Evolutionary conservation across 2,888 invertebrate species (phyloP), one percentile per base, ranked within the genome.

Genomic region (Polymixis lichenea): DNA sequence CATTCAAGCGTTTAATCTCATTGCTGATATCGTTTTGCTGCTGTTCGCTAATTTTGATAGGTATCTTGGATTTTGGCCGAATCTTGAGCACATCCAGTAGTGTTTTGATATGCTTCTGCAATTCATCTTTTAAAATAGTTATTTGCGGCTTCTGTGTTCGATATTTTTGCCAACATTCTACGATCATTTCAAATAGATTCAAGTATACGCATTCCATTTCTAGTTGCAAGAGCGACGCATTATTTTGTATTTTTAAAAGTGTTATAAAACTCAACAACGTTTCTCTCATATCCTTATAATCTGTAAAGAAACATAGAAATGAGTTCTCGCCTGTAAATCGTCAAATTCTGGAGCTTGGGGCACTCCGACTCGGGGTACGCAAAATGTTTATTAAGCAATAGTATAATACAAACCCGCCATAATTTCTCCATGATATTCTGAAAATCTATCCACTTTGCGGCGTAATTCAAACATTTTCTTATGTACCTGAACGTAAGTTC

Each of bases 41-140:
- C 80, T 95, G 95, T 88, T 92, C 89, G 79, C 94, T 95, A 71
- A 96, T 89, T 88, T 95, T 95, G 4, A 91, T 80, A 53, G 89
- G 80, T 25, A 72, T 68, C n/a, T 72, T 81, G 0, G 83, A 78
- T 17, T 75, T 84, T 0, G 66, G 13, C 17, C 90, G 91, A 13
- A 86, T 86, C 2, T 75, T 75, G 9, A 95, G 89, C 43, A 88
- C 85, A 7, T 62, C 61, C 73, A 92, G 91, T 75, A 95, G 78
- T 2, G 90, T 73, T 75, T 87, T 72, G 4, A 93, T 87, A 78
- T 91, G 89, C 19, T 76, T 67, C 0, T 74, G 53, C 25, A 94
- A 72, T 68, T 92, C 88, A 0, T 81, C 62, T n/a, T 84, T 75
- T 19, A 94, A 79, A 19, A 38, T 66, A 38, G 62, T 73, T n/a